Percentiles rank a stretch among this genome's conserved stretches.
Evolutionary conservation across 2,797 vertebrate species (phyloP).

Genomic region (Craterocephalus amniculus): DNA sequence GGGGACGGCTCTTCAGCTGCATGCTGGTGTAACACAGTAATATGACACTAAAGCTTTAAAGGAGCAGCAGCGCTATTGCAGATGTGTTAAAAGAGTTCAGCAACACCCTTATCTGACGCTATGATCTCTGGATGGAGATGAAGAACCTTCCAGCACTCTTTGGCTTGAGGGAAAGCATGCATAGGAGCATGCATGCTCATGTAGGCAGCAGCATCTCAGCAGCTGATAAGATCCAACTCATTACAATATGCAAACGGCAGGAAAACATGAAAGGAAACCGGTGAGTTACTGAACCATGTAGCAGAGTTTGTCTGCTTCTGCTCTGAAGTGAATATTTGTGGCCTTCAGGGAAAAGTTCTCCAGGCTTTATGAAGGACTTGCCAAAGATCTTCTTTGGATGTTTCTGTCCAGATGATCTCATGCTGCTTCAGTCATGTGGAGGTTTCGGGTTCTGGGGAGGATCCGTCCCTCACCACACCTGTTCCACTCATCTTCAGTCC

Average conservation of each 20-base stretch:
- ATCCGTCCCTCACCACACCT: too few relatives aligned
- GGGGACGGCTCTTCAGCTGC: conserved; percentile 18
- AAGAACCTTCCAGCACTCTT: conserved; percentile 13
- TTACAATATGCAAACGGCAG: background rate
- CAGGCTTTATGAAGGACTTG: too few relatives aligned
- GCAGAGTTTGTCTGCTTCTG: too few relatives aligned
- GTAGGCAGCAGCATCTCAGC: conserved; percentile 21
- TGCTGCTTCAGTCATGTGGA: too few relatives aligned
- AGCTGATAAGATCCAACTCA: background rate
- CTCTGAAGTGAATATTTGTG: too few relatives aligned
- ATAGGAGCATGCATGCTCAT: background rate
- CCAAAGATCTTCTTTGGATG: too few relatives aligned
- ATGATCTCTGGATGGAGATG: conserved; percentile 36
- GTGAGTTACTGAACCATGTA: too few relatives aligned
- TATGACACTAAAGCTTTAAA: conserved; percentile 23
- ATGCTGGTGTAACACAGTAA: conserved; percentile 1
- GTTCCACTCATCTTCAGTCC: too few relatives aligned
- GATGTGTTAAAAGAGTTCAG: conserved; percentile 35
- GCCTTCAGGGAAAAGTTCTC: background rate
- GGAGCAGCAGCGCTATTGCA: conserved; percentile 6
- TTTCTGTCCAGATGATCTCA: too few relatives aligned
- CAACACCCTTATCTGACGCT: conserved; percentile 8
- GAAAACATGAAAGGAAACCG: too few relatives aligned
- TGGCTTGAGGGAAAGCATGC: background rate
- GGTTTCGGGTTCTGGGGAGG: too few relatives aligned